A percentile compares a stretch with the other conserved stretches of the same genome.
Evolutionary conservation across 2,797 vertebrate species (phyloP).

Genomic region (Syncerus caffer): DNA sequence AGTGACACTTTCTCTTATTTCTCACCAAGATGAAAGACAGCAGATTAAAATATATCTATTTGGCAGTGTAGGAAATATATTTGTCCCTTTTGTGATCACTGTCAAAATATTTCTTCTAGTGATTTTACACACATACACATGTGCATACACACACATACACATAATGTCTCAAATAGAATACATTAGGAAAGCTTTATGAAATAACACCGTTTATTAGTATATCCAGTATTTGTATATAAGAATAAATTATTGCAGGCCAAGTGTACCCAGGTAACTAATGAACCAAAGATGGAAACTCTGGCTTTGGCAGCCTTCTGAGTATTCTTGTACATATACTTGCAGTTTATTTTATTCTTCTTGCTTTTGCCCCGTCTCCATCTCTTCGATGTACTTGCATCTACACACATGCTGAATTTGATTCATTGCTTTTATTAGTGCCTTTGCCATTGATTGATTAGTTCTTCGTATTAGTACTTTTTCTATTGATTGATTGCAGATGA

Average conservation of each 20-base stretch:
- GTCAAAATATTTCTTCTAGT: neutral
- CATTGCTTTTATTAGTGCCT: slow-evolving; percentile 98
- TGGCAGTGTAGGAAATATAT: slow-evolving; percentile 43
- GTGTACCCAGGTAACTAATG: slow-evolving; percentile 36
- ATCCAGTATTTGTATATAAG: neutral
- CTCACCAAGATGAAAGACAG: neutral
- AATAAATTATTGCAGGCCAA: neutral
- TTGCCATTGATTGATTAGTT: slow-evolving; percentile 94
- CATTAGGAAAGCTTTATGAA: neutral
- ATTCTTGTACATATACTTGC: slow-evolving; percentile 18
- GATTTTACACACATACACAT: neutral
- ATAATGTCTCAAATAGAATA: neutral
- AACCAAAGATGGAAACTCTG: slow-evolving; percentile 44
- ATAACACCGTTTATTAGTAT: neutral
- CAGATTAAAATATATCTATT: neutral
- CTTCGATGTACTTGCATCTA: slow-evolving; percentile 72
- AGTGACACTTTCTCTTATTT: neutral
- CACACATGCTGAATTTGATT: slow-evolving; percentile 89
- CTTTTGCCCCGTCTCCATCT: slow-evolving; percentile 58
- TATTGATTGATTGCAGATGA: slow-evolving; percentile 98
- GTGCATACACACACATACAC: neutral
- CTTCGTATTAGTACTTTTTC: slow-evolving; percentile 90
- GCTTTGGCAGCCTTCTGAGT: neutral
- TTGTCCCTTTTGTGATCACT: slow-evolving; percentile 13
- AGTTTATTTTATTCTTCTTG: slow-evolving; percentile 65